phyloP scores from a whole-genome alignment of 2,113 vertebrate species.

The Crotophaga sulcirostris region DNA sequence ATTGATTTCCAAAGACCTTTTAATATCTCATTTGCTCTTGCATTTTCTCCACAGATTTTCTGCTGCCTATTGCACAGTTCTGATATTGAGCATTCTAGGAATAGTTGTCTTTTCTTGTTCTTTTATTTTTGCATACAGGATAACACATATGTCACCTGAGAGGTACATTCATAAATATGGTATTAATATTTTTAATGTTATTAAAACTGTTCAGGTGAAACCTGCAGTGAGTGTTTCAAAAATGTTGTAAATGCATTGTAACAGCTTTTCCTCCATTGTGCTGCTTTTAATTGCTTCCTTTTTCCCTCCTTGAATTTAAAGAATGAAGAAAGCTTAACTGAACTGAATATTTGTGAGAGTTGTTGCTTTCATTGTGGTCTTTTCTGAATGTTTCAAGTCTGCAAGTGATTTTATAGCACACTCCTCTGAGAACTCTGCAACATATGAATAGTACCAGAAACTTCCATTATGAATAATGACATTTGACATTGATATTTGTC shows the following conservation, averaged over 20 bases:
- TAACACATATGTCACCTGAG: background rate
- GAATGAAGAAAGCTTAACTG: background rate
- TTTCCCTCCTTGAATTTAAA: background rate
- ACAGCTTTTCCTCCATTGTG: background rate
- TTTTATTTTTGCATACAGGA: background rate
- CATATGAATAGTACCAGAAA: fast-evolving
- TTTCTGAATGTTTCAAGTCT: background rate
- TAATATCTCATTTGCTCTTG: background rate
- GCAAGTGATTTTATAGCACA: background rate
- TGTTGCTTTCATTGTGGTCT: background rate
- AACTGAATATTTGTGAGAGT: background rate
- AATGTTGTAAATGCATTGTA: background rate
- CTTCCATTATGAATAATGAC: background rate
- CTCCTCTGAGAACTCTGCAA: background rate
- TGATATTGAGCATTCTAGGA: background rate
- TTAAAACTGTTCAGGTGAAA: background rate
- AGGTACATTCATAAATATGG: background rate
- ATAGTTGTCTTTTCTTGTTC: background rate
- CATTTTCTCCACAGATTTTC: background rate
- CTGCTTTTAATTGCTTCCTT: background rate
- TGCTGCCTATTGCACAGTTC: background rate
- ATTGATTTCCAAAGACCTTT: background rate
- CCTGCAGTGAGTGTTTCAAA: background rate
- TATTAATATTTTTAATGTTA: background rate
- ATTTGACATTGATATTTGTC: background rate